A percentile compares a stretch with the other conserved stretches of the same genome.
phyloP scores from a whole-genome alignment of 2,113 vertebrate species.

The Heterotis niloticus region DNA sequence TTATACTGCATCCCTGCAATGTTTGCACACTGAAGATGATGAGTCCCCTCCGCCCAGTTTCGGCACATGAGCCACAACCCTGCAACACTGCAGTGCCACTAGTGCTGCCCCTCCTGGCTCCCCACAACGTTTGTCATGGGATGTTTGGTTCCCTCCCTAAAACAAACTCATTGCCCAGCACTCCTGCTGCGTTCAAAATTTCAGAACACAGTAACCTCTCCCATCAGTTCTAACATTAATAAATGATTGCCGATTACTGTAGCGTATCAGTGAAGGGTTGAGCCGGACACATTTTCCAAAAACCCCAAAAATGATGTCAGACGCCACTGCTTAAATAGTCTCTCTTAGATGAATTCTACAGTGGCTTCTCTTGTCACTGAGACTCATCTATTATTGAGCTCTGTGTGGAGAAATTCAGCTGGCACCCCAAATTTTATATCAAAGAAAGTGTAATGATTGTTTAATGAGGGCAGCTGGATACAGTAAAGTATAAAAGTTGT shows the following conservation, averaged over 20 bases:
- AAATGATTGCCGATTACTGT: neutral
- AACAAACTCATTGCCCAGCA: neutral
- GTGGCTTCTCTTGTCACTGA: neutral
- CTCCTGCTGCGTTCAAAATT: neutral
- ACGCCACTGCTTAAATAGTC: neutral
- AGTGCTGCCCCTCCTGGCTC: neutral
- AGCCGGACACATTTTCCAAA: neutral
- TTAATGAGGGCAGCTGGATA: constrained; percentile 1
- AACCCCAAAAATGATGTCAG: neutral
- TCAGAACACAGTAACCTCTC: neutral
- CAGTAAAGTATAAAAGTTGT: neutral
- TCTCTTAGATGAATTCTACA: neutral
- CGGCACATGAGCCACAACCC: neutral
- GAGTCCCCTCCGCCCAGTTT: no score
- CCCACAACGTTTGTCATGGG: neutral
- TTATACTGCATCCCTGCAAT: no score
- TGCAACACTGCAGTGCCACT: neutral
- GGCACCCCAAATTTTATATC: neutral
- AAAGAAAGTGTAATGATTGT: neutral
- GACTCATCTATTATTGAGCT: neutral
- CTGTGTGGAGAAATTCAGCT: neutral
- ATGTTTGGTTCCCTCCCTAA: neutral
- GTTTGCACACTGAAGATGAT: no score
- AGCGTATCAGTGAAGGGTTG: neutral
- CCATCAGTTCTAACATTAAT: neutral